phyloP scores from a whole-genome alignment of 2,113 vertebrate genomes.

The Datnioides undecimradiatus region DNA sequence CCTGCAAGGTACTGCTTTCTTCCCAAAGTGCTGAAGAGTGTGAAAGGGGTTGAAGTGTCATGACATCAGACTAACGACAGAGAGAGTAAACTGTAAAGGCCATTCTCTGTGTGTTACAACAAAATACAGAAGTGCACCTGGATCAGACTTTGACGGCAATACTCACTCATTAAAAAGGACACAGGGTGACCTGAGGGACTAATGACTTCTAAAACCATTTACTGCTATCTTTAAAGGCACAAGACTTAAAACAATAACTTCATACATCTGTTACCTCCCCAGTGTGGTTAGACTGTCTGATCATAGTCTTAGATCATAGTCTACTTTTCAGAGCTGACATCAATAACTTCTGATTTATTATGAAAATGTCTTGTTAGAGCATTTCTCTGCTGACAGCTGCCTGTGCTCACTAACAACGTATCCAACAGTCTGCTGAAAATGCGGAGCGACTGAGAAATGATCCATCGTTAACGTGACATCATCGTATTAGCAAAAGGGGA shows the following conservation, averaged over 20 bases:
- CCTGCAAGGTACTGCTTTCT: not conserved
- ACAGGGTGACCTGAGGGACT: not conserved
- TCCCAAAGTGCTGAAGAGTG: constrained; percentile 4
- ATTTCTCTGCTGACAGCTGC: constrained; percentile 11
- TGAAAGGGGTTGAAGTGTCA: constrained; percentile 1
- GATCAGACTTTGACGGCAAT: not conserved
- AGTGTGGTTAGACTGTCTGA: not conserved
- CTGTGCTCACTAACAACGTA: not conserved
- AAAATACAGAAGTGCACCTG: not conserved
- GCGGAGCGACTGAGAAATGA: constrained; percentile 23
- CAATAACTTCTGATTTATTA: not conserved
- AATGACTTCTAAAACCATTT: constrained; percentile 15
- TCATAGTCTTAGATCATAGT: not conserved
- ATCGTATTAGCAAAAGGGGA: not conserved
- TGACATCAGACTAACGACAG: constrained; percentile 10
- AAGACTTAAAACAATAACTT: too few species aligned
- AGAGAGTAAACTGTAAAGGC: not conserved
- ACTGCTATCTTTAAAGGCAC: constrained; percentile 64
- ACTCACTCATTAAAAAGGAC: not conserved
- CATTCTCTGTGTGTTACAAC: not conserved
- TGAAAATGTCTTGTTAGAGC: not conserved
- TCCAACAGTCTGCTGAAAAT: constrained; percentile 24
- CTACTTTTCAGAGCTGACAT: too few species aligned
- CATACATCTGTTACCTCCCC: not conserved
- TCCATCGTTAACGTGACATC: not conserved